Evolutionary conservation across 2,113 vertebrate species (phyloP), one percentile per base, ranked within the genome.

Genomic region (Microcebus tavaratra): DNA sequence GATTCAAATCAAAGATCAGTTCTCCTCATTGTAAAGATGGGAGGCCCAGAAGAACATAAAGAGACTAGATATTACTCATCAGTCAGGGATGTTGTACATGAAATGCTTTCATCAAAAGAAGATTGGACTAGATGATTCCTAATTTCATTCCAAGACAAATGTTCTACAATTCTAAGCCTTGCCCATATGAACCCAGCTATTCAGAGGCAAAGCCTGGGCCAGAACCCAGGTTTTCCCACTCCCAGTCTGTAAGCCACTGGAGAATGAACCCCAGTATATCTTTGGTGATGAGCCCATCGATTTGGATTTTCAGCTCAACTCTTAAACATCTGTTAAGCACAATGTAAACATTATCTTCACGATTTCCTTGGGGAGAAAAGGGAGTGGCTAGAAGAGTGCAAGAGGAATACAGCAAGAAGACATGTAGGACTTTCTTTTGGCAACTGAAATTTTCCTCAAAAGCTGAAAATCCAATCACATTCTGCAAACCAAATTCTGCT

Each of bases 401-500:
- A 34, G 63, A 73, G 29, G 34, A 78, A 70, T 3, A 82, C 8
- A 48, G 8, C 23, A 90, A 78, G 29, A 76, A 57, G 3, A 70
- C 4, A 73, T 21, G 15, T 1, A 48, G 7, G 93, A 61, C 48
- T 83, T 65, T 14, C 34, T 81, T 86, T 63, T 27, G 34, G 31
- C 39, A 68, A 78, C 31, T 68, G 70, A 25, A 10, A 53, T 20
- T 87, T 85, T 93, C 73, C 84, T 95, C 84, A 76, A 95, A 94
- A 88, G 27, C 68, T 90, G 13, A 96, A 97, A 78, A 67, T 55
- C 8, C 31, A 80, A 39, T 67, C 91, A 94, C 39, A 72, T 68
- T 90, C 59, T 67, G 36, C 10, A 72, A 96, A 85, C 36, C 25
- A 94, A 95, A 91, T 65, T 86, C 55, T 72, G 79, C 68, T 85